These are phyloP conservation scores for Drepanosiphum platanoidis DNA, from an alignment of 2,888 invertebrate genomes.

Conservation along the genomic window DNA sequence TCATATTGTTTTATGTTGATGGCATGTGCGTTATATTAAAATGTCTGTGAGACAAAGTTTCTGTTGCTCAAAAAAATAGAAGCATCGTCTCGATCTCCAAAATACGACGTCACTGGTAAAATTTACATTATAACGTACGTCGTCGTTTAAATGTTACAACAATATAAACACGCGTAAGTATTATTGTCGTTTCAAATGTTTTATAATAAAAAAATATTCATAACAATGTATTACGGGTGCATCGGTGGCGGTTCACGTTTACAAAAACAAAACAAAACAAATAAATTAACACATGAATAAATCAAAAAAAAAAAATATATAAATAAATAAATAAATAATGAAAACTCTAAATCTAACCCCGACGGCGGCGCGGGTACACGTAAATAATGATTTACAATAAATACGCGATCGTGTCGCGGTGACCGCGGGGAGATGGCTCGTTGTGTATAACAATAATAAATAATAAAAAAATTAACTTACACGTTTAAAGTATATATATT, in stretches of 20 bases:
- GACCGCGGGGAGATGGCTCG: constrained; percentile 11
- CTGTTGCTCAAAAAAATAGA: no score
- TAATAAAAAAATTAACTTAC: not conserved
- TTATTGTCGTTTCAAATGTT: no score
- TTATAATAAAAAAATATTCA: not conserved
- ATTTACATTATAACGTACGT: no score
- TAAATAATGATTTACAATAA: not conserved
- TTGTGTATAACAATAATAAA: not conserved
- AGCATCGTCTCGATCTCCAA: no score
- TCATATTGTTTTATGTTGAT: no score
- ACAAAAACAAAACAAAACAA: not conserved
- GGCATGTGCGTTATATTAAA: no score
- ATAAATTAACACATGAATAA: no score
- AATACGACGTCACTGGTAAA: no score
- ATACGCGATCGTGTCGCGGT: not conserved
- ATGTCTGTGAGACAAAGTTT: no score
- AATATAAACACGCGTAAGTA: not conserved
- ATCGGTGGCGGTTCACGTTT: not conserved
- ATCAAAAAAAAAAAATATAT: not conserved
- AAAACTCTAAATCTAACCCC: not conserved
- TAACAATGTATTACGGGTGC: not conserved
- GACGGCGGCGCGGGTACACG: not conserved
- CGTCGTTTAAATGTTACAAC: not conserved
- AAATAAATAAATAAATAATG: not conserved
- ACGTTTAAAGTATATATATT: no score